Evolutionary conservation across 2,888 invertebrate species (phyloP).

Genomic region (Coremacera marginata): DNA sequence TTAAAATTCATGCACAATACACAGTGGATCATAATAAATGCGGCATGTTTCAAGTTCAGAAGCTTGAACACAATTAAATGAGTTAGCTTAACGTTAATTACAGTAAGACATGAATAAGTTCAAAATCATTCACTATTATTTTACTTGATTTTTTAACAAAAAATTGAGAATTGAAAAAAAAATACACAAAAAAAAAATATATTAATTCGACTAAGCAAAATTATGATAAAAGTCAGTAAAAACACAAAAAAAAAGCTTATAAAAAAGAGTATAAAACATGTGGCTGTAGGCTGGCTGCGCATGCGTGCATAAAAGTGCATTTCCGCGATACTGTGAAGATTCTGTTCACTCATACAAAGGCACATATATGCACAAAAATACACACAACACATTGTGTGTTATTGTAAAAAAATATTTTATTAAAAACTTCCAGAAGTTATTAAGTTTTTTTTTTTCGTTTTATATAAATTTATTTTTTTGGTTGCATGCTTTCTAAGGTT

Average conservation of each 20-base stretch:
- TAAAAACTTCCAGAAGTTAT: background rate
- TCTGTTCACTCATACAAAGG: slow-evolving; percentile 14
- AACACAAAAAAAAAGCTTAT: background rate
- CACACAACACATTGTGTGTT: slow-evolving; percentile 8
- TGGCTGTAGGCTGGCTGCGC: slow-evolving; percentile 6
- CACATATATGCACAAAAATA: background rate
- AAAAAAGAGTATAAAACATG: background rate
- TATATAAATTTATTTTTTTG: background rate
- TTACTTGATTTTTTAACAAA: background rate
- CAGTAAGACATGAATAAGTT: background rate
- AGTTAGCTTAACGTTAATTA: background rate
- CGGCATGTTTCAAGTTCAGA: slow-evolving; percentile 24
- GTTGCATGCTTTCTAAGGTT: background rate
- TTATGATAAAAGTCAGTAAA: background rate
- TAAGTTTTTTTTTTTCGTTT: background rate
- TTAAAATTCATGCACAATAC: too few species aligned
- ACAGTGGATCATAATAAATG: background rate
- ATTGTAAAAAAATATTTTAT: background rate
- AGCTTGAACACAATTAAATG: slow-evolving; percentile 13
- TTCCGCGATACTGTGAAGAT: slow-evolving; percentile 52
- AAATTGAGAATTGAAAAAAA: background rate
- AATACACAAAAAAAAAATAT: background rate
- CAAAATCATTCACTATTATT: background rate
- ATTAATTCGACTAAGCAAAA: background rate
- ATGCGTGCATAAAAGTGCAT: slow-evolving; percentile 55